Evolutionary conservation across 2,113 vertebrate species (phyloP).

Genomic region (Mustelus asterias): DNA sequence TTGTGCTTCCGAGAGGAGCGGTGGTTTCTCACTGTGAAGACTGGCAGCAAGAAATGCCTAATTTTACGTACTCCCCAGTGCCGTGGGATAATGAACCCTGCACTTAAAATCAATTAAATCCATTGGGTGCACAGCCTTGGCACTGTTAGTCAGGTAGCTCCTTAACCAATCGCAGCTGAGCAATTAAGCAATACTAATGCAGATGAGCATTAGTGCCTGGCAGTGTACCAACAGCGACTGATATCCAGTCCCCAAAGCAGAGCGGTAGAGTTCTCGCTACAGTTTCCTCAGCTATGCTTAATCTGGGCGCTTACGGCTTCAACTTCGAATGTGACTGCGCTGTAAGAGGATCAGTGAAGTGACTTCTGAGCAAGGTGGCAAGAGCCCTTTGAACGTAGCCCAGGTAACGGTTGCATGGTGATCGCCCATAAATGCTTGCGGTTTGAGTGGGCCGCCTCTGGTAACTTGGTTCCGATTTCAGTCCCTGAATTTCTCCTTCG

Average conservation of each 20-base stretch:
- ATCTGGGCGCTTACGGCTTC: background rate
- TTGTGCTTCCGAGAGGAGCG: background rate
- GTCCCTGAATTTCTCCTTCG: background rate
- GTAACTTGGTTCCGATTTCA: background rate
- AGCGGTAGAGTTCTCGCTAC: background rate
- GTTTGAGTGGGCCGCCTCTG: background rate
- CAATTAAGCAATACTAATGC: background rate
- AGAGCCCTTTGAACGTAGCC: background rate
- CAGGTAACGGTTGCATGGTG: background rate
- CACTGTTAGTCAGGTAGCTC: constrained; percentile 3
- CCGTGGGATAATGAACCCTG: constrained; percentile 19
- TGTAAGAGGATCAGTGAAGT: background rate
- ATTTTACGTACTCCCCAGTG: constrained; percentile 28
- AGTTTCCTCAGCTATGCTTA: background rate
- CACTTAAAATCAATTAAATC: constrained; percentile 31
- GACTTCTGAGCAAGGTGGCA: background rate
- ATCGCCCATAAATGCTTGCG: background rate
- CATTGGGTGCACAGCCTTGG: constrained; percentile 8
- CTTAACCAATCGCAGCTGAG: background rate
- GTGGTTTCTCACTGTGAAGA: background rate
- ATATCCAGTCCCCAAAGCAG: background rate
- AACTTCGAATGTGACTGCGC: background rate
- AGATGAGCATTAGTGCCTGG: background rate
- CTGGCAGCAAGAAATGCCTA: constrained; percentile 13
- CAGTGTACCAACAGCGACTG: background rate